phyloP scores from a whole-genome alignment of 2,888 invertebrate genomes.

The Cheilosia impressa region DNA sequence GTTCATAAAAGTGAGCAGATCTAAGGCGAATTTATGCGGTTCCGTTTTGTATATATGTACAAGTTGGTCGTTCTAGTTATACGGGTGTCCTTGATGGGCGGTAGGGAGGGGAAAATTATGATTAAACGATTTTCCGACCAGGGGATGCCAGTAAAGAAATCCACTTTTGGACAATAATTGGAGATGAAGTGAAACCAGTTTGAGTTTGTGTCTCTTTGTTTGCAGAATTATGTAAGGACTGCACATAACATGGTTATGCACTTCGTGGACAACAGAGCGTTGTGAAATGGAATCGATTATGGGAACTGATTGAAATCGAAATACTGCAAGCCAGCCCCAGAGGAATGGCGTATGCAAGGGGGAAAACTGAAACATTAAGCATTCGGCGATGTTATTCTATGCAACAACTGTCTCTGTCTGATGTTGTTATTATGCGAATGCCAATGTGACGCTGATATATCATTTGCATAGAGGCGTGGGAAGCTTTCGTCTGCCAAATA shows the following conservation, averaged over 20 bases:
- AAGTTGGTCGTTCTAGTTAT: not conserved
- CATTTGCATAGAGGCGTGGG: too few species aligned
- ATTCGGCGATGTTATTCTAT: too few species aligned
- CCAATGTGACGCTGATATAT: too few species aligned
- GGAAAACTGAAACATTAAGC: too few species aligned
- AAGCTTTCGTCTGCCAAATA: too few species aligned
- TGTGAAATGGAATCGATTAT: not conserved
- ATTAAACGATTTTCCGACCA: not conserved
- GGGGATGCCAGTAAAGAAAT: not conserved
- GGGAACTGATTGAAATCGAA: not conserved
- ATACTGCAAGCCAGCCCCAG: too few species aligned
- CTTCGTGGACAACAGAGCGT: not conserved
- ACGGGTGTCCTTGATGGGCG: not conserved
- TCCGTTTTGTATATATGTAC: not conserved
- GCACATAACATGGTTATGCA: not conserved
- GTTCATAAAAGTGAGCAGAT: conserved; percentile 16
- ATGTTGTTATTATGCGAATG: too few species aligned
- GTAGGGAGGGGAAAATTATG: not conserved
- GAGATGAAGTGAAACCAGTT: not conserved
- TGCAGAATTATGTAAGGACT: not conserved
- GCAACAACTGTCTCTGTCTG: too few species aligned
- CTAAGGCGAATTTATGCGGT: conserved; percentile 17
- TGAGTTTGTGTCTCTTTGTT: not conserved
- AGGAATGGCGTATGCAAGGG: too few species aligned
- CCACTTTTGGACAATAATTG: not conserved